phyloP scores from a whole-genome alignment of 92 coral and sea anemone species.

The Bergia puertoricense region DNA sequence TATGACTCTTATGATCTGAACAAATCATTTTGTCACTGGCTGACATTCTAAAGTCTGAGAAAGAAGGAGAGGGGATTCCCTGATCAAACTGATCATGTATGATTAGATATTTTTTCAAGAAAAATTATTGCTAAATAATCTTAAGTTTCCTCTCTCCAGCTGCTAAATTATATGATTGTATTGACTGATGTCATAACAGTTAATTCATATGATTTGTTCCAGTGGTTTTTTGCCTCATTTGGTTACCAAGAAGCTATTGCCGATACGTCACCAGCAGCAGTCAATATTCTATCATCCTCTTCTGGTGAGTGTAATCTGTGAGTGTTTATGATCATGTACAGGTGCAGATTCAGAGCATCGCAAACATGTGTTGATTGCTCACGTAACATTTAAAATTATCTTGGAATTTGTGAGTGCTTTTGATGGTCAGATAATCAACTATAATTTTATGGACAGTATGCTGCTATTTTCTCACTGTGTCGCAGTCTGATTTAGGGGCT shows the following conservation, averaged over 20 bases:
- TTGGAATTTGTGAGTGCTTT: too few species aligned
- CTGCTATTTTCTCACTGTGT: too few species aligned
- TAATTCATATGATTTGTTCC: neutral
- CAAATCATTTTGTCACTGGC: neutral
- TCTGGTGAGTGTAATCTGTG: slow-evolving; percentile 63
- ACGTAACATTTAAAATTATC: too few species aligned
- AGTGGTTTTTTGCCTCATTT: slow-evolving; percentile 94
- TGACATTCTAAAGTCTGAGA: too few species aligned
- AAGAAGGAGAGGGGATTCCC: too few species aligned
- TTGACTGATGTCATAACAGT: neutral
- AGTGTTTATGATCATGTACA: neutral
- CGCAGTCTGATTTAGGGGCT: too few species aligned
- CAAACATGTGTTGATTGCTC: neutral
- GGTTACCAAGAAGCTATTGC: slow-evolving; percentile 89
- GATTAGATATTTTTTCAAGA: too few species aligned
- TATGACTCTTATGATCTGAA: neutral
- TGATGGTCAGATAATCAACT: too few species aligned
- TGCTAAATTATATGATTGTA: neutral
- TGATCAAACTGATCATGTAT: too few species aligned
- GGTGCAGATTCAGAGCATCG: neutral
- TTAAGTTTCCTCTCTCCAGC: too few species aligned
- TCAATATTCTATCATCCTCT: slow-evolving; percentile 91
- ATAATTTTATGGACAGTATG: too few species aligned
- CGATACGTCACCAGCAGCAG: slow-evolving; percentile 93
- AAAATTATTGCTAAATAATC: too few species aligned